Base-by-base conservation (phyloP, 2,888 invertebrate genomes). In the Taphrorychus bicolor region DNA sequence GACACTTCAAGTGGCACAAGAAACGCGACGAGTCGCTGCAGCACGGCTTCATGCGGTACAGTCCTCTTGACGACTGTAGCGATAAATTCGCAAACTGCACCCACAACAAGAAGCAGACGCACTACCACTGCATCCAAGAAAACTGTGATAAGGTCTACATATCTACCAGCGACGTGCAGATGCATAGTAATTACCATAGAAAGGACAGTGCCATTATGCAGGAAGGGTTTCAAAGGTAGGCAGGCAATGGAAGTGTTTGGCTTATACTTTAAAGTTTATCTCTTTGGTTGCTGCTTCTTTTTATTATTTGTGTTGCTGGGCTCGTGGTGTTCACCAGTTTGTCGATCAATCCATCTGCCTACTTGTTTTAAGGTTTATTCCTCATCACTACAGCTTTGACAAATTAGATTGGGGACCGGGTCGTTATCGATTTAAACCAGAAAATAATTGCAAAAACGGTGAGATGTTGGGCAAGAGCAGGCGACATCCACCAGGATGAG, bases 1-100 rank as follows among this genome's bases (percentile, higher is more conserved):
- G 98, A 45, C 98, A 98, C 83, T 95, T 97, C 80, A 98, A 98
- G 85, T 98, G 98, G 98, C 98, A 98, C 85, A 97, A 97, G 85
- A 98, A 98, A 84, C 89, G 98, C 1, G 97, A 97, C 78, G 98
- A 98, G 81, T 96, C 96, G 4, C 84, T 98, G 32, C 95, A 96
- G 73, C 94, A 98, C 79, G 98, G 98, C 14, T 96, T 96, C 83
- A 93, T 96, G 83, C 74, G 83, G 5, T 98, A 97, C 82, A 96
- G 96, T 59, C 96, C 98, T 0, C 87, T 94, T 71, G 98, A 98
- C 81, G 97, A 97, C 82, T 98, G 98, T 81, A 89, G 92, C 1
- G 92, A 94, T 72, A 86, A 93, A 48, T 79, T 74, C 61, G 59
- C 76, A 42, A 80, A 81, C 66, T 98, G 98, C 82, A 91, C 92